Percentiles rank a stretch among this genome's conserved stretches.
phyloP scores from a whole-genome alignment of 2,888 invertebrate genomes.

The Drosophila austrosaltans region DNA sequence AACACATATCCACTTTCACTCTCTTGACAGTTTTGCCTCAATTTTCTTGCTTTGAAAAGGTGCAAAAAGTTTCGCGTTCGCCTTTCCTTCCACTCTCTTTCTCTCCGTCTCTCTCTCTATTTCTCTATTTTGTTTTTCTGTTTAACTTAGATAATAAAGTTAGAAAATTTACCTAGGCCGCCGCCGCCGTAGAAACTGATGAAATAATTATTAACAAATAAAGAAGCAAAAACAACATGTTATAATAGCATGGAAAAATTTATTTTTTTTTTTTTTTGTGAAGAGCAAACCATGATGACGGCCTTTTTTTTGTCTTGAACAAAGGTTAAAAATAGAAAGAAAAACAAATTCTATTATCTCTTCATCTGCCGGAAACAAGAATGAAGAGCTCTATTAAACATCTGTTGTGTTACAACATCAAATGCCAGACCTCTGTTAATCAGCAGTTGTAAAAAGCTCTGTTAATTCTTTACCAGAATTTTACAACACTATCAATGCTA shows the following conservation, averaged over 20 bases:
- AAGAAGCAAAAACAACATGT: constrained; percentile 16
- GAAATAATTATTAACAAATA: constrained; percentile 47
- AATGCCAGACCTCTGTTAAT: background rate
- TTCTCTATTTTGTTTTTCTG: constrained; percentile 21
- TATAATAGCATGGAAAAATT: constrained; percentile 68
- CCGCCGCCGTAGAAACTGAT: constrained; percentile 50
- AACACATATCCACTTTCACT: background rate
- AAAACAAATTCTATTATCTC: constrained; percentile 22
- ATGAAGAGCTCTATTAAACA: background rate
- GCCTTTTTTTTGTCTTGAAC: constrained; percentile 58
- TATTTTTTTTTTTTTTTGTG: constrained; percentile 17
- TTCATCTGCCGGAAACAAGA: background rate
- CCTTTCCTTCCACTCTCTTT: background rate
- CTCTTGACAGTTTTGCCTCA: constrained; percentile 4
- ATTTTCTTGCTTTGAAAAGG: constrained; percentile 24
- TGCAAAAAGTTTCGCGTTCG: constrained; percentile 36
- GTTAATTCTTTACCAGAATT: background rate
- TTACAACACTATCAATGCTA: background rate
- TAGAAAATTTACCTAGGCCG: constrained; percentile 47
- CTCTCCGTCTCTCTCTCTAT: background rate
- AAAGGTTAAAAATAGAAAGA: background rate
- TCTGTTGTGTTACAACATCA: background rate
- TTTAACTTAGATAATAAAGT: constrained; percentile 53
- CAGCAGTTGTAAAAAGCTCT: too few relatives aligned
- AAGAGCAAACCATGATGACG: background rate